Base-by-base conservation (phyloP, 92 coral and sea anemone species). In the Micromussa lordhowensis region DNA sequence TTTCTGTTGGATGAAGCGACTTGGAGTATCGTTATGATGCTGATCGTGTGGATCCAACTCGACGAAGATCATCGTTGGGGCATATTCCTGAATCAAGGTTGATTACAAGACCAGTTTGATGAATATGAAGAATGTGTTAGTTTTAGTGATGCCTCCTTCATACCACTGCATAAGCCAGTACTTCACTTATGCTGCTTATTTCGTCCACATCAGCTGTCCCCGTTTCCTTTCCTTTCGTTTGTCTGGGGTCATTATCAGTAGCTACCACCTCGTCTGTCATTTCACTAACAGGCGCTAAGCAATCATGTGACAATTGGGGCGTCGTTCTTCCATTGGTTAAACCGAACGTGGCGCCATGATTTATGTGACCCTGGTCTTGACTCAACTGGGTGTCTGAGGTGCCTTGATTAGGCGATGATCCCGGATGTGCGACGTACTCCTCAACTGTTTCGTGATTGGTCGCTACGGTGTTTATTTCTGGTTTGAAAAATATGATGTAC, bases 401-500 rank as follows among this genome's bases (percentile, higher is more conserved):
- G 24, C 53, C 77, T 68, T 77, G 83, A 12, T 32, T 32, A 48
- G 68, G n/a, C 29, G 83, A 38, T 18, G 83, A 64, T 58, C 77
- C 32, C n/a, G 82, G 53, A 77, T 77, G 77, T 21, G 83, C 49
- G 35, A 78, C 77, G 83, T 63, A 38, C 18, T 61, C 38, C 53
- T 70, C 79, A 0, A 7, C 15, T 17, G 38, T 53, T 79, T 72
- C 76, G 53, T 55, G 66, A n/a, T 32, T 68, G 90, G 90, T 24
- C 24, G 22, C 40, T 87, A 22, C 57, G 2, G 72, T 69, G 83
- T 96, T 94, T 48, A 92, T 77, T 64, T 93, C 96, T 3, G 99
- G 95, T 49, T 89, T 91, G 48, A 95, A 78, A n/a, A 91, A 76
- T 19, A 95, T 93, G 69, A 96, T 90, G 83, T 96, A 95, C 26